Evolutionary conservation across 1,140 invertebrate genomes (phyloP), one percentile per base, ranked within the genome.

Genomic region (Drosophila littoralis): DNA sequence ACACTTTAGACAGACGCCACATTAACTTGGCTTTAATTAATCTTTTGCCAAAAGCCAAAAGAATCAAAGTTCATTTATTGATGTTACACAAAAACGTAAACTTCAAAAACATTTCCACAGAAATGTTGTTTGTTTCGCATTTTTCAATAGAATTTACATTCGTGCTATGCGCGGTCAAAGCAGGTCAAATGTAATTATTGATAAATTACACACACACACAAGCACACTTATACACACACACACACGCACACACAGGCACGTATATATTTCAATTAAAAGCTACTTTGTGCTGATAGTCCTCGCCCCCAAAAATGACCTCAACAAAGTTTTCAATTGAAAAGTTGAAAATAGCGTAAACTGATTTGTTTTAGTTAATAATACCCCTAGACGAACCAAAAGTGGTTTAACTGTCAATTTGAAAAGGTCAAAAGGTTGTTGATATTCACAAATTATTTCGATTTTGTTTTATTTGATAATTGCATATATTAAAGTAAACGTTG

Each of bases 171-270:
- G n/a, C 35, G 68, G 68, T 71, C 68, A 71, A 40, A 43, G 15
- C 40, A 73, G 48, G 46, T 73, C 64, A 73, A 54, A 40, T 32
- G 64, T 73, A 73, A 68, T 73, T 73, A 67, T 66, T 65, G 22
- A 17, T 57, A 71, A 57, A 57, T 57, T 48, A 66, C 40, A 10
- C 58, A 48, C 22, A 58, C 35, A 50, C 17, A 12, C 35, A 46
- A 22, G 32, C 10, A 2, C 9, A 68, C 45, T 42, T 7, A 15
- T 7, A 60, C 13, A 51, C 13, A 59, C 40, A 45, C 6, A 59
- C 35, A 35, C 22, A 10, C n/a, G 17, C 36, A 12, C 46, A 5
- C n/a, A 15, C 10, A 15, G n/a, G 6, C 10, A 17, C 17, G 6
- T 22, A 36, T 38, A 33, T 17, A 32, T 13, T 65, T 66, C 35